Percentiles rank a stretch among this genome's conserved stretches.
Conservation (phyloP, 2,113 vertebrate species). For the Nibea coibor region DNA sequence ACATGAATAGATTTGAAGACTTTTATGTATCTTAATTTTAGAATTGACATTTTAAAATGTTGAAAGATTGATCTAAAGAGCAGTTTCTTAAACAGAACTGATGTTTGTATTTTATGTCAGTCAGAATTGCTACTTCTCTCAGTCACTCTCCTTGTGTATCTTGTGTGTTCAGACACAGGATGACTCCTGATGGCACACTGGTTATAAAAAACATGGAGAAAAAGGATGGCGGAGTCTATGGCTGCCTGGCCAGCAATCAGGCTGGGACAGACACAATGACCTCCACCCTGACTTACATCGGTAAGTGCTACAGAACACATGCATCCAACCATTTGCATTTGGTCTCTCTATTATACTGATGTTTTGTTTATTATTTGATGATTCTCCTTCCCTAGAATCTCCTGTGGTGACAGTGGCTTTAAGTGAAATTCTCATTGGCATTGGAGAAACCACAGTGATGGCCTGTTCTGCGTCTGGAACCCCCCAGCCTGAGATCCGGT, state of each 20-base stretch:
- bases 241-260: constrained; percentile 92
- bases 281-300: constrained; percentile 88
- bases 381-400: constrained; percentile 80
- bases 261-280: constrained; percentile 90
- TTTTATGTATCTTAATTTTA: neutral
- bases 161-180: constrained; percentile 83
- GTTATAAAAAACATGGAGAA: constrained; percentile 86
- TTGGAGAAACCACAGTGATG: constrained; percentile 91
- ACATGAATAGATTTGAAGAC: neutral
- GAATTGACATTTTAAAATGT: neutral
- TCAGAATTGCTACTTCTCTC: neutral
- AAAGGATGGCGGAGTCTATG: constrained; percentile 91
- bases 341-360: neutral
- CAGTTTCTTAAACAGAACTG: neutral
- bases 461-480: constrained; percentile 91
- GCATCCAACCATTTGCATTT: neutral
- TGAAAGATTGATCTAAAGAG: neutral
- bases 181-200: constrained; percentile 90
- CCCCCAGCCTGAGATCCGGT: constrained; percentile 90
- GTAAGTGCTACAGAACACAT: constrained; percentile 76
- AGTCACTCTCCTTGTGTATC: neutral
- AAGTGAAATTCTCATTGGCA: constrained; percentile 89
- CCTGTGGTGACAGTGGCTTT: constrained; percentile 87
- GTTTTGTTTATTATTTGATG: neutral
- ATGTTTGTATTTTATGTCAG: neutral